phyloP scores from a whole-genome alignment of 53 echinoderm and acorn worm species.

The Holothuria scabra region DNA sequence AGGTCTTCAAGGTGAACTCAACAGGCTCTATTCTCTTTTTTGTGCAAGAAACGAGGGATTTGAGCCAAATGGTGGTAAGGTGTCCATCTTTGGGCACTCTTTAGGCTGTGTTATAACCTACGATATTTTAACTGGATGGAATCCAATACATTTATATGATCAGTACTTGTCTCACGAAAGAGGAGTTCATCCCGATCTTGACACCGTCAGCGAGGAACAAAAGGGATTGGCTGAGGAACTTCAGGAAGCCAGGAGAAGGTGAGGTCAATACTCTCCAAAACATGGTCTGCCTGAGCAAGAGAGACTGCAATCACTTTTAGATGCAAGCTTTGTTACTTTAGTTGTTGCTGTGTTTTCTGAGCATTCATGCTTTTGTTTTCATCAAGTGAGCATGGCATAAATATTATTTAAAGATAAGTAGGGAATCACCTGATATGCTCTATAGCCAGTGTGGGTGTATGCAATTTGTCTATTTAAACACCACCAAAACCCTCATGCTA shows the following conservation, averaged over 20 bases:
- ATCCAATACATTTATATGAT: slow-evolving; percentile 98
- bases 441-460: no score
- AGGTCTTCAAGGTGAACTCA: slow-evolving; percentile 82
- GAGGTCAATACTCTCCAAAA: no score
- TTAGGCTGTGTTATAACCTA: slow-evolving; percentile 94
- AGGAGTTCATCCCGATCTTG: slow-evolving; percentile 87
- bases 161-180: slow-evolving; percentile 94
- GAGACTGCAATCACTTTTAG: no score
- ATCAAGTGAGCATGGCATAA: no score
- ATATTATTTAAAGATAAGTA: no score
- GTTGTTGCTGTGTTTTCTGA: neutral
- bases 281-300: no score
- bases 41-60: slow-evolving; percentile 90
- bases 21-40: slow-evolving; percentile 80
- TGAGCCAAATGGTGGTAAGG: slow-evolving; percentile 92
- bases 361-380: neutral
- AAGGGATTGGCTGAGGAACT: slow-evolving; percentile 82
- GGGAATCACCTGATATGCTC: no score
- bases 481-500: no score
- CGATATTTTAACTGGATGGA: slow-evolving; percentile 98
- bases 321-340: no score
- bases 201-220: slow-evolving; percentile 67
- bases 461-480: no score
- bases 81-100: slow-evolving; percentile 95
- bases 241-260: slow-evolving; percentile 81